phyloP scores from a whole-genome alignment of 2,113 vertebrate species.

The Pterophyllum scalare region DNA sequence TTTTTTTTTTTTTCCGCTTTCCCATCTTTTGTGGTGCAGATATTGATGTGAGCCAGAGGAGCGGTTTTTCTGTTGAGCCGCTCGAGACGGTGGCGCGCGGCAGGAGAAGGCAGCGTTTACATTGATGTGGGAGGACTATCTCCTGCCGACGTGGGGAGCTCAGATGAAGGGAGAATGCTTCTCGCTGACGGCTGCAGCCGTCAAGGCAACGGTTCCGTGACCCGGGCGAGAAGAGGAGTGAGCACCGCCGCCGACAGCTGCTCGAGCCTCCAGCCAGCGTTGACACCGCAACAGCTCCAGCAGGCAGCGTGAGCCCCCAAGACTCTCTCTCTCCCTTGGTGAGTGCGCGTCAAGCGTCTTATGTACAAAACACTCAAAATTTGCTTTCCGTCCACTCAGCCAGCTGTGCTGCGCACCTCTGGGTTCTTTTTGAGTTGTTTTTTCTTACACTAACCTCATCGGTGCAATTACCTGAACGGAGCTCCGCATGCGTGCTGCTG shows the following conservation, averaged over 20 bases:
- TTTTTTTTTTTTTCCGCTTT: constrained; percentile 51
- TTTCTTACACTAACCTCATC: constrained; percentile 69
- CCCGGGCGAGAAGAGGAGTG: constrained; percentile 70
- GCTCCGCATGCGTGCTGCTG: constrained; percentile 61
- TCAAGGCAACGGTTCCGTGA: constrained; percentile 81
- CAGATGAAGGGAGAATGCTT: constrained; percentile 83
- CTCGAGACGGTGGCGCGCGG: constrained; percentile 64
- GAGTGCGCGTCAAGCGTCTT: constrained; percentile 74
- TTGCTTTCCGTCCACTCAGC: constrained; percentile 65
- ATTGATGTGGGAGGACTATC: constrained; percentile 71
- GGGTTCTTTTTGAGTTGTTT: constrained; percentile 64
- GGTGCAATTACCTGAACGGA: constrained; percentile 55
- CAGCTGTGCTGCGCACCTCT: constrained; percentile 76
- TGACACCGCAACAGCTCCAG: constrained; percentile 70
- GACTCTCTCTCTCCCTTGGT: constrained; percentile 73
- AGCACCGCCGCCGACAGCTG: constrained; percentile 42
- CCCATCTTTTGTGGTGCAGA: constrained; percentile 66
- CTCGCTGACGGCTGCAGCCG: constrained; percentile 81
- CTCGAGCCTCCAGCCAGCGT: constrained; percentile 35
- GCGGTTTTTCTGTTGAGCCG: constrained; percentile 52
- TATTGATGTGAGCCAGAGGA: constrained; percentile 65
- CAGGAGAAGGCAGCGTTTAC: constrained; percentile 62
- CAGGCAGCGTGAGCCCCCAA: constrained; percentile 52
- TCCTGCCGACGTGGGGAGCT: constrained; percentile 73
- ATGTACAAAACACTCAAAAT: constrained; percentile 60